These are phyloP conservation scores for Tetragonula clypearis DNA, from an alignment of 1,140 invertebrate genomes.

Conservation along the genomic window DNA sequence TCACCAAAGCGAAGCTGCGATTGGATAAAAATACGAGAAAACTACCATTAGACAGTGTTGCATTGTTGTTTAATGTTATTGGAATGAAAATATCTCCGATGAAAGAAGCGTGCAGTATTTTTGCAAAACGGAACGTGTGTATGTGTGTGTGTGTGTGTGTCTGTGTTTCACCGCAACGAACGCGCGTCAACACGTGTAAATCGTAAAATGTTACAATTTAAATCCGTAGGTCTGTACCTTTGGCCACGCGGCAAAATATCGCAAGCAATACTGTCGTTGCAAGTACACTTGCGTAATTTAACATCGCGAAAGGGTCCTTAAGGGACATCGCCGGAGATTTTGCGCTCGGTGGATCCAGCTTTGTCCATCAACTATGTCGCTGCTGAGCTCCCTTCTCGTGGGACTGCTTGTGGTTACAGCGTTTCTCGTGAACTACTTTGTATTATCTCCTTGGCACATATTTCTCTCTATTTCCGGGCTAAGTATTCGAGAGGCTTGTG, in stretches of 20 bases:
- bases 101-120: not conserved
- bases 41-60: not conserved
- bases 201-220: not conserved
- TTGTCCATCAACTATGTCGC: slow-evolving; percentile 7
- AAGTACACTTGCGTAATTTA: slow-evolving; percentile 51
- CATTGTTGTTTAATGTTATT: too few species aligned
- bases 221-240: too few species aligned
- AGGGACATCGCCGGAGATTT: slow-evolving; percentile 34
- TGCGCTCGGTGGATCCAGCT: slow-evolving; percentile 6
- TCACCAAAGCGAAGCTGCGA: too few species aligned
- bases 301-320: slow-evolving; percentile 41
- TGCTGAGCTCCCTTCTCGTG: slow-evolving; percentile 28
- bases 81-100: not conserved
- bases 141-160: too few species aligned
- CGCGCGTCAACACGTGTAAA: too few species aligned
- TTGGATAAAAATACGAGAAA: not conserved
- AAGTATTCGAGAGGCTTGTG: not conserved
- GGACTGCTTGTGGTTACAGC: slow-evolving; percentile 5
- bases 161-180: too few species aligned
- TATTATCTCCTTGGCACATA: not conserved
- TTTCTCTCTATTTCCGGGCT: not conserved
- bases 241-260: not conserved
- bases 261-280: not conserved
- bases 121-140: not conserved
- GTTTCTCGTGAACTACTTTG: not conserved